phyloP scores from a whole-genome alignment of 2,113 vertebrate genomes.

The Leptosomus discolor region DNA sequence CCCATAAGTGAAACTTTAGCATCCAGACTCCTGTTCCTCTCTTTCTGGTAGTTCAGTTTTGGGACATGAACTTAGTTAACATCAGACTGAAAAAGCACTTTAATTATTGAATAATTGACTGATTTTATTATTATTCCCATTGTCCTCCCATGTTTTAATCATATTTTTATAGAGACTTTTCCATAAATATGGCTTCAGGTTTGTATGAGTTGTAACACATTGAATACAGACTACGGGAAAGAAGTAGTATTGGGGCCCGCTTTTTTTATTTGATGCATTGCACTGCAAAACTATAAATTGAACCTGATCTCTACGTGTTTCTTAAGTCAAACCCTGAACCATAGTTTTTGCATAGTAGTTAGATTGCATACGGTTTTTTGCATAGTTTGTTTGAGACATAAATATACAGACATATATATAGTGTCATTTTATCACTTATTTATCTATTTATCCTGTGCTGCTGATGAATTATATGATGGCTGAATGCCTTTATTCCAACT shows the following conservation, averaged over 20 bases:
- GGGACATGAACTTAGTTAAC: neutral
- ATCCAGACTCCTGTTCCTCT: neutral
- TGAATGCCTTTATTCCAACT: constrained; percentile 44
- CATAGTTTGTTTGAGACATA: neutral
- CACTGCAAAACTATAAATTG: neutral
- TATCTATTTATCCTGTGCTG: neutral
- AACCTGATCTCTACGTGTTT: neutral
- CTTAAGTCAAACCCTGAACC: neutral
- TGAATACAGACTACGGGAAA: neutral
- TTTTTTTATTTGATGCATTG: neutral
- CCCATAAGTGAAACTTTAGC: neutral
- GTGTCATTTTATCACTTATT: constrained; percentile 7
- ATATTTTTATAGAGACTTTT: neutral
- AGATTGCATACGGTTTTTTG: neutral
- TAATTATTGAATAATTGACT: neutral
- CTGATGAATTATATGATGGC: neutral
- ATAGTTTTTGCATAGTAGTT: neutral
- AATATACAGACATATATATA: neutral
- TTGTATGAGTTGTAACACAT: neutral
- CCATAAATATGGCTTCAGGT: neutral
- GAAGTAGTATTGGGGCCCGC: neutral
- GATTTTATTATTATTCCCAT: neutral
- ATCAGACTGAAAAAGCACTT: neutral
- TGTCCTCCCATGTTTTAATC: neutral
- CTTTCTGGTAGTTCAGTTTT: neutral